Base-by-base conservation (phyloP, 2,888 invertebrate genomes). In the Leptarthrus brevirostris region DNA sequence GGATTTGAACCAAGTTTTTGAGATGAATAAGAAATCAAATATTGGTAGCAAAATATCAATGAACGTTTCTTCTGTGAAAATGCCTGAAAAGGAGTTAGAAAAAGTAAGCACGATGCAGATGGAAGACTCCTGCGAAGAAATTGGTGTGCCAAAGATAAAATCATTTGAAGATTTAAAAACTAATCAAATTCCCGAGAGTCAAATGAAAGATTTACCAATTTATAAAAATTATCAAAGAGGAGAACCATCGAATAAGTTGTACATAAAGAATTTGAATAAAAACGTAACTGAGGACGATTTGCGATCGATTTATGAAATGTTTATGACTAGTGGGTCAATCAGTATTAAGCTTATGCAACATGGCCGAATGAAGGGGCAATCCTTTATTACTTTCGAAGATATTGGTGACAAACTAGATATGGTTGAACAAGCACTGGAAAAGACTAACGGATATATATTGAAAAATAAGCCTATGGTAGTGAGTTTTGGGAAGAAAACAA, bases 321-420 rank as follows among this genome's bases (percentile, higher is more conserved):
- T 92, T 81, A 81, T 86, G 2, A 81, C 86, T 79, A 85, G 4
- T 18, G 49, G 26, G 6, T 0, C 47, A 64, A 88, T 90, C 83
- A 89, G 89, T 83, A 90, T 97, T 3, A 88, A 93, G 79, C 87
- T 96, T 12, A 95, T 97, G 96, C 93, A 94, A 81, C 94, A 95
- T 83, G 97, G 97, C 0, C 88, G 95, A 80, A 97, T 97, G 97
- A 97, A 96, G 84, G 97, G 97, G 0, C 97, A 97, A 85, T 96
- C 95, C 0, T 97, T 97, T 87, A 88, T 97, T 0, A 94, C 94
- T 0, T 85, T 85, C 54, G 74, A 78, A 20, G 53, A 49, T 5
- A 70, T 76, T 0, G 20, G 75, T 18, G 77, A 77, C 34, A 74
- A 74, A 20, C 56, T 74, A 14, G 47, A 26, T 8, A 87, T 96